phyloP scores from a whole-genome alignment of 2,113 vertebrate genomes.

The Paraplagusia blochii region DNA sequence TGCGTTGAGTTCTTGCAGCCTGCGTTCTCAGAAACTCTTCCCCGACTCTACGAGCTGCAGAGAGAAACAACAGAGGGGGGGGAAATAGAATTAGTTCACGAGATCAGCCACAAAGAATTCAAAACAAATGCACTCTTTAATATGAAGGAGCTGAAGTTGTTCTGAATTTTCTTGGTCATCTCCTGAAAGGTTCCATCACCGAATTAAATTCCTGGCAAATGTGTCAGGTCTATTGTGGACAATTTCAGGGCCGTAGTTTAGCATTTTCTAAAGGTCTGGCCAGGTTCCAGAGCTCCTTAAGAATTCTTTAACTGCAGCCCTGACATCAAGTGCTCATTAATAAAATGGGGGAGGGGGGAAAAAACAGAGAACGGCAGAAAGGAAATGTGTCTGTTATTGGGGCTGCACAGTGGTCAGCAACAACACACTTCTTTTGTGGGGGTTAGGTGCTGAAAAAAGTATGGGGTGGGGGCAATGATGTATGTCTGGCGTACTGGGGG shows the following conservation, averaged over 20 bases:
- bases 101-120: conserved; percentile 48
- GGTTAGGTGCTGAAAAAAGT: conserved; percentile 70
- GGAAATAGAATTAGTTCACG: conserved; percentile 22
- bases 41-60: too few species aligned
- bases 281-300: conserved; percentile 83
- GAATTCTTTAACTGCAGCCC: conserved; percentile 89
- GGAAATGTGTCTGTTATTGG: conserved; percentile 88
- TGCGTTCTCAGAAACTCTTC: too few species aligned
- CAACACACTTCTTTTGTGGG: conserved; percentile 81
- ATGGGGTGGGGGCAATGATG: conserved; percentile 87
- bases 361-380: conserved; percentile 45
- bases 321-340: conserved; percentile 93
- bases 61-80: too few species aligned
- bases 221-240: conserved; percentile 19
- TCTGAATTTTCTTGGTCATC: conserved; percentile 24
- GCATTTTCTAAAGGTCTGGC: conserved; percentile 82
- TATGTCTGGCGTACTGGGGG: conserved; percentile 83
- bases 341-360: conserved; percentile 72
- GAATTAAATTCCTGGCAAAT: conserved; percentile 7
- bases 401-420: conserved; percentile 83
- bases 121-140: conserved; percentile 55
- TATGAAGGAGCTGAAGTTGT: conserved; percentile 25
- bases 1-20: too few species aligned
- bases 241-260: conserved; percentile 78
- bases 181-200: conserved; percentile 31